phyloP scores from a whole-genome alignment of 2,888 invertebrate genomes.

The Synanthedon vespiformis region DNA sequence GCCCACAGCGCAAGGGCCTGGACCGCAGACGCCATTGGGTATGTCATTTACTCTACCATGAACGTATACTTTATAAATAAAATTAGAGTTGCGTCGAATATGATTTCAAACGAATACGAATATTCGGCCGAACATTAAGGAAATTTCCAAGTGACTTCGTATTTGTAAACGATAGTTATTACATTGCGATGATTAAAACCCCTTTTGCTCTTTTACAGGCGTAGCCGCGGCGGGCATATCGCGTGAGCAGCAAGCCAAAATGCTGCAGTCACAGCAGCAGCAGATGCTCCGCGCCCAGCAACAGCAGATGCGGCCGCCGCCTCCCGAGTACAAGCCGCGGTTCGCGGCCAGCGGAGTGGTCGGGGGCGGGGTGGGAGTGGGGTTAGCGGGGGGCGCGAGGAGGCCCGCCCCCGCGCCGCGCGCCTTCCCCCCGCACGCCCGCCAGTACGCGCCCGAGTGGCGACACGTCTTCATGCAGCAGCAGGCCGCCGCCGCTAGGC shows the following conservation, averaged over 20 bases:
- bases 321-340: constrained; percentile 86
- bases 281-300: constrained; percentile 73
- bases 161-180: neutral
- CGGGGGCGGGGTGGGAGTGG: constrained; percentile 21
- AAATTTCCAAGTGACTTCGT: neutral
- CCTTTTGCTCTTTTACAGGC: constrained; percentile 19
- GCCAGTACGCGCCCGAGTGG: constrained; percentile 61
- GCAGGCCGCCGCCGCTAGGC: constrained; percentile 42
- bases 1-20: constrained; percentile 13
- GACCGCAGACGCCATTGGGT: constrained; percentile 36
- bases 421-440: constrained; percentile 38
- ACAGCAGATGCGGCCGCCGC: constrained; percentile 77
- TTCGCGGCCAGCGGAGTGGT: constrained; percentile 56
- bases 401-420: constrained; percentile 26
- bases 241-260: constrained; percentile 75
- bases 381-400: constrained; percentile 20
- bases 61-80: neutral
- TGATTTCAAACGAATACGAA: no score
- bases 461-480: constrained; percentile 73
- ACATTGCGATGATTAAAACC: no score
- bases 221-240: constrained; percentile 59
- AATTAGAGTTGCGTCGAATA: no score
- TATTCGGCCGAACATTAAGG: no score
- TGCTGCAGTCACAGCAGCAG: constrained; percentile 76
- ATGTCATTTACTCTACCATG: neutral